These are phyloP conservation scores for Eremophila alpestris DNA, from an alignment of 2,797 vertebrate genomes.

Conservation along the genomic window DNA sequence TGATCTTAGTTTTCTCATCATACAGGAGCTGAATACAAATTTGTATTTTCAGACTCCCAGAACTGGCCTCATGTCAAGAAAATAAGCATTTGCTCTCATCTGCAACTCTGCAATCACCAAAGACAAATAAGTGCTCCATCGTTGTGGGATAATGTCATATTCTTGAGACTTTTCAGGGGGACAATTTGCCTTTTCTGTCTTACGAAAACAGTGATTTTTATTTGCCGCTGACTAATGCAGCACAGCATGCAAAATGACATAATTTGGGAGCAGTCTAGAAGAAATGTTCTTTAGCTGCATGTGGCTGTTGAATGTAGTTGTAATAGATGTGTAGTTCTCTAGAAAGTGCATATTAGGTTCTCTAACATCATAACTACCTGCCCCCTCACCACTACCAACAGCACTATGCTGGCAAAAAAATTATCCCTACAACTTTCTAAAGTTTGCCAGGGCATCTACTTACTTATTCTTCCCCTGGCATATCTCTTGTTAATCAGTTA, in stretches of 20 bases:
- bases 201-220: neutral
- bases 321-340: neutral
- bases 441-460: neutral
- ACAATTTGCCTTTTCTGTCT: slow-evolving; percentile 5
- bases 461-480: neutral
- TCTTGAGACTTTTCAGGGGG: slow-evolving; percentile 13
- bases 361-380: neutral
- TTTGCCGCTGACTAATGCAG: neutral
- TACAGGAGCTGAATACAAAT: neutral
- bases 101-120: neutral
- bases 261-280: neutral
- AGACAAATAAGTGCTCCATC: neutral
- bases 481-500: neutral
- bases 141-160: neutral
- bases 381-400: neutral
- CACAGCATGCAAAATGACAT: slow-evolving; percentile 8
- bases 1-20: neutral
- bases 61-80: slow-evolving; percentile 19
- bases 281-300: neutral
- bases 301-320: neutral
- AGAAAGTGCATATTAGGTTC: neutral
- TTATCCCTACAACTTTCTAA: neutral
- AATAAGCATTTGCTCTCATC: slow-evolving; percentile 11
- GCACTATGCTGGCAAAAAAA: neutral
- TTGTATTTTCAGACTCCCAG: neutral